A percentile compares a stretch with the other conserved stretches of the same genome.
Evolutionary conservation across 2,113 vertebrate species (phyloP).

Genomic region (Oryzias celebensis): DNA sequence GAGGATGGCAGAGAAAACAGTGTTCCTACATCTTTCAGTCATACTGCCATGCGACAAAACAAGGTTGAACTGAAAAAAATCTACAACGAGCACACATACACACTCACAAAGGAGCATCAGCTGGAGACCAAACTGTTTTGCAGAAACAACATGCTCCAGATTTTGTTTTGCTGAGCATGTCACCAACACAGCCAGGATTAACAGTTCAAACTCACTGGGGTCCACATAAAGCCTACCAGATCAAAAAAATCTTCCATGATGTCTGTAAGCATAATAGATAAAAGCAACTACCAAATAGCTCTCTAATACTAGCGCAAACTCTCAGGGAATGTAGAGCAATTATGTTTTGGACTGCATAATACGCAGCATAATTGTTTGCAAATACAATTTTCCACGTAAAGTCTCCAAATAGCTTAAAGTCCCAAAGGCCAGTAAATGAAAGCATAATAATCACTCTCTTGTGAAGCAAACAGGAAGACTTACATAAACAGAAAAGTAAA

Average conservation of each 20-base stretch:
- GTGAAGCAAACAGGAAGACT: not conserved
- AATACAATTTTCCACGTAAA: constrained; percentile 39
- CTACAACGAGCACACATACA: not conserved
- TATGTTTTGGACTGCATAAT: constrained; percentile 28
- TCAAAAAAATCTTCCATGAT: constrained; percentile 24
- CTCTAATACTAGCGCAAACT: constrained; percentile 11
- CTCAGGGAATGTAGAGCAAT: not conserved
- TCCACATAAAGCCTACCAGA: not conserved
- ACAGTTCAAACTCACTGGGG: constrained; percentile 22
- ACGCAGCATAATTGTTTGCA: constrained; percentile 38
- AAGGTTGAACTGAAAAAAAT: too few species aligned
- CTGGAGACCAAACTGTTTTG: constrained; percentile 24
- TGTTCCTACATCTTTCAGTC: too few species aligned
- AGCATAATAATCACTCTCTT: constrained; percentile 18
- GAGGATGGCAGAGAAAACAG: too few species aligned
- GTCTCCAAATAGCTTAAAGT: constrained; percentile 31
- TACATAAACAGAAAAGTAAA: not conserved
- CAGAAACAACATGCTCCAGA: constrained; percentile 18
- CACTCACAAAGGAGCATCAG: constrained; percentile 15
- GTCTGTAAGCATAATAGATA: constrained; percentile 37
- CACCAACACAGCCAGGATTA: constrained; percentile 24
- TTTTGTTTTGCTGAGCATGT: constrained; percentile 20
- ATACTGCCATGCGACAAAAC: too few species aligned
- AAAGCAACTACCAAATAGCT: constrained; percentile 27
- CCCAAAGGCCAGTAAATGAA: constrained; percentile 27